phyloP scores from a whole-genome alignment of 2,888 invertebrate species.

The Sceliomorpha sp. region DNA sequence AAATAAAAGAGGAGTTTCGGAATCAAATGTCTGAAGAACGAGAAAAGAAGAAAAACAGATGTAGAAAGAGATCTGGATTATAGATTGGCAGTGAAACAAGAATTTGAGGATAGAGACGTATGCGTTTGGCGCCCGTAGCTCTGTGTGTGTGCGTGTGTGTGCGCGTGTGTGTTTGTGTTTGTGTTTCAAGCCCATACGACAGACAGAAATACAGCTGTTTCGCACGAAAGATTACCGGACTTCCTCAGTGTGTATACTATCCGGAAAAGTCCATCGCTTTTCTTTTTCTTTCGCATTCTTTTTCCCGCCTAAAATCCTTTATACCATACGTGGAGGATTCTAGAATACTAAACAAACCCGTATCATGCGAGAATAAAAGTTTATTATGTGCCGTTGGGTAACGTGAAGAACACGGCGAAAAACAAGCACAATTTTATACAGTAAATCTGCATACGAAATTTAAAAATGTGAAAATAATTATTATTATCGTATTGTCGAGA shows the following conservation, averaged over 20 bases:
- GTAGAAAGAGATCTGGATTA: constrained; percentile 11
- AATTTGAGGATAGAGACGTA: constrained; percentile 8
- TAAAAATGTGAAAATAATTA: too few species aligned
- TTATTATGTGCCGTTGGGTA: constrained; percentile 7
- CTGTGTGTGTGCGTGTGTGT: too few species aligned
- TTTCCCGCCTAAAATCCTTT: constrained; percentile 13
- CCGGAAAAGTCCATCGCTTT: constrained; percentile 35
- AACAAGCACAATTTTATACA: too few species aligned
- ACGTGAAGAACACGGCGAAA: too few species aligned
- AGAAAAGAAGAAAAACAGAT: background rate
- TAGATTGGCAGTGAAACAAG: constrained; percentile 3
- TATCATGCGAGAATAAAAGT: constrained; percentile 26
- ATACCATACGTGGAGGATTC: constrained; percentile 3
- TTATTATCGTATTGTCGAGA: too few species aligned
- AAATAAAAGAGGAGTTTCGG: too few species aligned
- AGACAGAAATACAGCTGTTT: constrained; percentile 46
- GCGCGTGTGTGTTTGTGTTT: constrained; percentile 1
- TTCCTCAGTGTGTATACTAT: constrained; percentile 28
- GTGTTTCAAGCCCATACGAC: constrained; percentile 13
- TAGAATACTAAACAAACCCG: constrained; percentile 14
- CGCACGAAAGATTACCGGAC: constrained; percentile 48
- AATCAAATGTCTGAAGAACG: too few species aligned
- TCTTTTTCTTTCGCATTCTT: constrained; percentile 10
- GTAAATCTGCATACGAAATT: too few species aligned
- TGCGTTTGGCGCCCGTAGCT: too few species aligned